Evolutionary conservation across 2,797 vertebrate genomes (phyloP).

Genomic region (Syngnathus rostellatus): DNA sequence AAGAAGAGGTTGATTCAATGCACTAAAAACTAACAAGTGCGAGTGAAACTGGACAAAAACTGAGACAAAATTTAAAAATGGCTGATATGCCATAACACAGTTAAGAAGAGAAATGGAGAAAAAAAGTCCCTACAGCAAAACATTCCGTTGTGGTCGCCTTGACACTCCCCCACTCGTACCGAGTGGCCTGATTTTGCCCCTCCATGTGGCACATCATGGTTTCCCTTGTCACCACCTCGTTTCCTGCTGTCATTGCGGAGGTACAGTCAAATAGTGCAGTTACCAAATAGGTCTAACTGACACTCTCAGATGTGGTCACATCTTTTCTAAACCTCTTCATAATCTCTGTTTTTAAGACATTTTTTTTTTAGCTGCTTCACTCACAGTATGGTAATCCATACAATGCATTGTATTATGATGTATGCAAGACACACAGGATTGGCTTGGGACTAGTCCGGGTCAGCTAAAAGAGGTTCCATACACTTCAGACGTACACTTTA

Average conservation of each 20-base stretch:
- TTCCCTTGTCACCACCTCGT: slow-evolving; percentile 65
- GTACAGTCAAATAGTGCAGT: slow-evolving; percentile 42
- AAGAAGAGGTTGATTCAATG: neutral
- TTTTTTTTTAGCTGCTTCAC: neutral
- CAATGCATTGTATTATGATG: neutral
- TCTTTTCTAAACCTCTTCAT: neutral
- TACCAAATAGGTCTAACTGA: slow-evolving; percentile 47
- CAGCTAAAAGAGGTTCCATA: neutral
- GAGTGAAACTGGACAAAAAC: no score
- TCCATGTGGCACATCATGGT: slow-evolving; percentile 68
- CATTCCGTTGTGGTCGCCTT: slow-evolving; percentile 51
- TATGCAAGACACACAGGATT: neutral
- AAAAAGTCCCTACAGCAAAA: slow-evolving; percentile 71
- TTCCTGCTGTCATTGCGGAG: slow-evolving; percentile 56
- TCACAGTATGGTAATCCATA: neutral
- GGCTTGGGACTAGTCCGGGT: neutral
- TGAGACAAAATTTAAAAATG: no score
- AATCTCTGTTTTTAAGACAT: neutral
- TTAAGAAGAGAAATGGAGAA: slow-evolving; percentile 15
- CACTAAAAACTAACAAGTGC: no score
- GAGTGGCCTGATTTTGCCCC: slow-evolving; percentile 76
- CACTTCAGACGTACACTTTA: neutral
- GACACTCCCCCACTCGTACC: slow-evolving; percentile 57
- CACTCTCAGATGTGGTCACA: slow-evolving; percentile 50
- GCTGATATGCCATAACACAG: neutral